Evolutionary conservation across 2,888 invertebrate species (phyloP), one percentile per base, ranked within the genome.

Genomic region (Eurytoma californica): DNA sequence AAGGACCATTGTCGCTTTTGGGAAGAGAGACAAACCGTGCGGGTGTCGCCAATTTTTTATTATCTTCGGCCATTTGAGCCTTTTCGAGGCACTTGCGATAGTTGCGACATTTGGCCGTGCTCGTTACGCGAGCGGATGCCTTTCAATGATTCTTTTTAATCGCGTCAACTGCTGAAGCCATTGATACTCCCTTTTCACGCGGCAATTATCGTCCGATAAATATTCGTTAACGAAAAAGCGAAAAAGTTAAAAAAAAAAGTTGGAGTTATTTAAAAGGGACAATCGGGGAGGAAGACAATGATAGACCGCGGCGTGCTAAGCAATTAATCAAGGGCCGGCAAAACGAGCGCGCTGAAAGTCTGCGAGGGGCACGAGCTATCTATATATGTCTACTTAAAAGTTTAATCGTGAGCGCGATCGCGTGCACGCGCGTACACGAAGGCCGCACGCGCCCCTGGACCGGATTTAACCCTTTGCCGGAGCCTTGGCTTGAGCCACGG

Each of bases 1-100:
- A 49, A n/a, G 16, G n/a, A 55, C 28, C 65, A 81, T 79, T 81
- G 79, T 81, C 61, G 68, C 24, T 20, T 68, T 9, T 4, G 60
- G 68, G 9, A 39, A 60, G 51, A 24, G 30, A 13, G 16, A 49
- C 53, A 58, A 18, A 16, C 65, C 74, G 74, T 76, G 65, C 77
- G 81, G 79, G 81, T 82, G 83, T 84, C 79, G 70, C 60, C 72
- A 60, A 69, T 77, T 82, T 80, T 70, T 82, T 77, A 78, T 83
- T 73, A 83, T 80, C 80, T 74, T 58, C 68, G 72, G 80, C 72
- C 78, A 77, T 74, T 77, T 63, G 65, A 69, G 30, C 58, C 5
- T 51, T 24, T 57, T 80, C 58, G 78, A 49, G 69, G 57, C 57
- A 75, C 74, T 2, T 0, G 65, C 39, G 12, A 3, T 14, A 9